A percentile compares a stretch with the other conserved stretches of the same genome.
Evolutionary conservation across 2,888 invertebrate species (phyloP).

Genomic region (Liodrosophila aerea): DNA sequence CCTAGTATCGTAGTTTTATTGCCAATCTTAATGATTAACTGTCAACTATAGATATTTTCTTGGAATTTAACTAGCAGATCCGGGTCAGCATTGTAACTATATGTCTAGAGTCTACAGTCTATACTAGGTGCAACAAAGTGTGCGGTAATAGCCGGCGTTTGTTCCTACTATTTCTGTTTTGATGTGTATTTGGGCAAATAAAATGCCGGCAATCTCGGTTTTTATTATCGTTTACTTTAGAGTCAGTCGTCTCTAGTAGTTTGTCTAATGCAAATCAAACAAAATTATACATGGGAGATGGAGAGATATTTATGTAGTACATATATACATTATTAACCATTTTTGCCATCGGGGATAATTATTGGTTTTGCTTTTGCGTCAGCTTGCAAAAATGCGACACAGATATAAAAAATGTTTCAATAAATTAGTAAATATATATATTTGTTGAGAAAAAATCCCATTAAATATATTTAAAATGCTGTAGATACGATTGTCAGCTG

Average conservation of each 20-base stretch:
- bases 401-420: not conserved
- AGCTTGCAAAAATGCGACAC: conserved; percentile 40
- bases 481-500: no score
- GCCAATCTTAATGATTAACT: not conserved
- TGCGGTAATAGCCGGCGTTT: conserved; percentile 37
- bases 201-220: conserved; percentile 17
- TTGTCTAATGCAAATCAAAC: conserved; percentile 17
- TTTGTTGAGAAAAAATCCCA: not conserved
- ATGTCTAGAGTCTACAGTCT: conserved; percentile 1
- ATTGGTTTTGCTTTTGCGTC: conserved; percentile 30
- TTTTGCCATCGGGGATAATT: conserved; percentile 11
- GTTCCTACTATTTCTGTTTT: not conserved
- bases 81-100: conserved; percentile 34
- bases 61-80: conserved; percentile 12
- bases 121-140: conserved; percentile 18
- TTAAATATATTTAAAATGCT: not conserved
- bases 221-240: conserved; percentile 3
- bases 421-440: not conserved
- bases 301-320: conserved; percentile 12
- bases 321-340: no score
- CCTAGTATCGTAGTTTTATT: conserved; percentile 21
- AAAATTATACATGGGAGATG: not conserved
- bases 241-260: conserved; percentile 16
- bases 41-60: not conserved
- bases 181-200: conserved; percentile 11